phyloP scores from a whole-genome alignment of 2,888 invertebrate species.

The Orthosia cruda region DNA sequence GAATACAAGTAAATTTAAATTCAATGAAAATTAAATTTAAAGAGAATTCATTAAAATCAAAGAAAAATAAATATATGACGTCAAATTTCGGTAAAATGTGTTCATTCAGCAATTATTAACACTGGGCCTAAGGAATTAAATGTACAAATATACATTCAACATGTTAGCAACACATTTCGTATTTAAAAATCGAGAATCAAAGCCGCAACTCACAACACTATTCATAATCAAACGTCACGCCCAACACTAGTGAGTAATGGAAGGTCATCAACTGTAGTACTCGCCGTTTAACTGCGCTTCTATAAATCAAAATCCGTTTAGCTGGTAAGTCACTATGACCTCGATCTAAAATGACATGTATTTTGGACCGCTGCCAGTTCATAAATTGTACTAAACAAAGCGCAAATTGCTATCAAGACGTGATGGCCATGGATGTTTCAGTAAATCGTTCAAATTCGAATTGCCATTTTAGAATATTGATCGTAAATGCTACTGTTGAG shows the following conservation, averaged over 20 bases:
- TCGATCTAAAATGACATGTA: constrained; percentile 43
- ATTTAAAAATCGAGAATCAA: neutral
- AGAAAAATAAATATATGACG: too few relatives aligned
- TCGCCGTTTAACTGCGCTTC: constrained; percentile 43
- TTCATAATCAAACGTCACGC: constrained; percentile 24
- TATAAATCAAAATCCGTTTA: constrained; percentile 58
- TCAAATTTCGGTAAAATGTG: too few relatives aligned
- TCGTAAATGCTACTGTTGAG: too few relatives aligned
- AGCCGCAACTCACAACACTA: neutral
- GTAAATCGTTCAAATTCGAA: constrained; percentile 1
- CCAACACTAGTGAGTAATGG: constrained; percentile 49
- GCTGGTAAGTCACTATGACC: constrained; percentile 25
- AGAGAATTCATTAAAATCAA: too few relatives aligned
- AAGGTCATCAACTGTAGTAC: constrained; percentile 40
- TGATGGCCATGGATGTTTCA: constrained; percentile 29
- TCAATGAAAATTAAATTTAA: too few relatives aligned
- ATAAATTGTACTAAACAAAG: constrained; percentile 49
- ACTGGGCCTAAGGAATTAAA: neutral
- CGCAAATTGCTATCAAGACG: constrained; percentile 24
- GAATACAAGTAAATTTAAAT: too few relatives aligned
- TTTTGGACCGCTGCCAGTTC: constrained; percentile 21
- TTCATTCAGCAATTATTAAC: too few relatives aligned
- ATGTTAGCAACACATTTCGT: neutral
- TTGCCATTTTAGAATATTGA: too few relatives aligned
- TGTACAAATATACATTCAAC: neutral